Percentiles rank a stretch among this genome's conserved stretches.
Evolutionary conservation across 2,113 vertebrate species (phyloP).

Genomic region (Danionella cerebrum): DNA sequence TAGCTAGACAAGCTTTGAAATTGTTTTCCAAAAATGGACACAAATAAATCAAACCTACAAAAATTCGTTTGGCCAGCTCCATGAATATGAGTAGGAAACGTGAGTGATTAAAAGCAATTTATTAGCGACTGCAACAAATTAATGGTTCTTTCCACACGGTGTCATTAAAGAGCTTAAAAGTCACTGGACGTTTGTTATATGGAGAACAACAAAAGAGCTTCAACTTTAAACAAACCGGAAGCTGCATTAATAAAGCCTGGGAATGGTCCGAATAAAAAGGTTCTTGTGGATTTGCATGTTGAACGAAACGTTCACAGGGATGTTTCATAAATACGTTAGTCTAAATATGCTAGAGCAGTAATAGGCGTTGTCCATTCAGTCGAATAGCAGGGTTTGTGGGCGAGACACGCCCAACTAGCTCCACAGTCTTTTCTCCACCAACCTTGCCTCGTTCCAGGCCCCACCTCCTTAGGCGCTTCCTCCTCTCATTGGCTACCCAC

Average conservation of each 20-base stretch:
- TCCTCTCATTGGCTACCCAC: slow-evolving; percentile 36
- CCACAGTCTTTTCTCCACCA: slow-evolving; percentile 42
- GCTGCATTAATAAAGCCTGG: too few relatives aligned
- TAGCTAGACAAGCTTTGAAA: too few relatives aligned
- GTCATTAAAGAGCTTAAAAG: neutral
- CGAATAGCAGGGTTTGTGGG: slow-evolving; percentile 41
- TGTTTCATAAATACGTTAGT: neutral
- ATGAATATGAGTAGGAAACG: too few relatives aligned
- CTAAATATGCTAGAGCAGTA: slow-evolving; percentile 39
- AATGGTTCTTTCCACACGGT: slow-evolving; percentile 4
- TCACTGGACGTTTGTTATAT: neutral
- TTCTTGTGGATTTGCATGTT: too few relatives aligned
- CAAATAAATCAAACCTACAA: too few relatives aligned
- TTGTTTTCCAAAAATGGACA: too few relatives aligned
- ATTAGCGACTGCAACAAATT: too few relatives aligned
- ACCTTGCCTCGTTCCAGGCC: slow-evolving; percentile 39
- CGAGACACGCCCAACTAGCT: slow-evolving; percentile 51
- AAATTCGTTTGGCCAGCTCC: too few relatives aligned
- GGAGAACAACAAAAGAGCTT: neutral
- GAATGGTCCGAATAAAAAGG: neutral
- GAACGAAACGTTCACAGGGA: neutral
- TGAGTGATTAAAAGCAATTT: too few relatives aligned
- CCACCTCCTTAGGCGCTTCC: slow-evolving; percentile 27
- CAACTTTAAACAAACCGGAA: neutral
- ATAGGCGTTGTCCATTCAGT: slow-evolving; percentile 61